Evolutionary conservation across 2,888 invertebrate genomes (phyloP).

Genomic region (Cloeon dipterum): DNA sequence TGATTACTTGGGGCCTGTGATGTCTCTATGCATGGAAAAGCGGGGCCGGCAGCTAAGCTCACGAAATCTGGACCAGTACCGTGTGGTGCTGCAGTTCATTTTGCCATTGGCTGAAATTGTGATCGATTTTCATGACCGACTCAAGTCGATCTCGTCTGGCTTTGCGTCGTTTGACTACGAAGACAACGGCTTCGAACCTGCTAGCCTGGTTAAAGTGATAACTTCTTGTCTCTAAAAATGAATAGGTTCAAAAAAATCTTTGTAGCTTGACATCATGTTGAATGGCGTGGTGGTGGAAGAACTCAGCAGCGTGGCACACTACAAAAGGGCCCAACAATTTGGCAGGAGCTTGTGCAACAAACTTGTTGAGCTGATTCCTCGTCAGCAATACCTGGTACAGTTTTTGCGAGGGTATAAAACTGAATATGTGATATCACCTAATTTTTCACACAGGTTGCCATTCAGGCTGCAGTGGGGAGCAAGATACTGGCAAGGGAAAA

Average conservation of each 20-base stretch:
- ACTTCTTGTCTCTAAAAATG: no score
- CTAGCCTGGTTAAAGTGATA: slow-evolving; percentile 53
- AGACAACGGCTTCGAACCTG: slow-evolving; percentile 55
- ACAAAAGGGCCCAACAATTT: slow-evolving; percentile 33
- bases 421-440: no score
- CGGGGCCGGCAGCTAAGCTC: slow-evolving; percentile 46
- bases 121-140: slow-evolving; percentile 77
- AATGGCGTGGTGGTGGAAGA: slow-evolving; percentile 69
- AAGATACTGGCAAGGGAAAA: slow-evolving; percentile 70
- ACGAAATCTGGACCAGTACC: slow-evolving; percentile 55
- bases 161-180: slow-evolving; percentile 93
- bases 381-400: slow-evolving; percentile 46
- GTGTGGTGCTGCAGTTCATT: slow-evolving; percentile 58
- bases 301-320: slow-evolving; percentile 58
- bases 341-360: slow-evolving; percentile 47
- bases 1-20: slow-evolving; percentile 42
- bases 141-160: slow-evolving; percentile 78
- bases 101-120: slow-evolving; percentile 86
- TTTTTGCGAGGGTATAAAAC: not conserved
- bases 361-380: slow-evolving; percentile 64
- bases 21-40: slow-evolving; percentile 47
- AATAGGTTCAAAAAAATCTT: slow-evolving; percentile 7
- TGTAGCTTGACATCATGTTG: slow-evolving; percentile 47
- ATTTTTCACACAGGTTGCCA: slow-evolving; percentile 29
- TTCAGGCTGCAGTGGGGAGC: slow-evolving; percentile 60